Evolutionary conservation across 2,113 vertebrate species (phyloP).

Genomic region (Corvus hawaiiensis): DNA sequence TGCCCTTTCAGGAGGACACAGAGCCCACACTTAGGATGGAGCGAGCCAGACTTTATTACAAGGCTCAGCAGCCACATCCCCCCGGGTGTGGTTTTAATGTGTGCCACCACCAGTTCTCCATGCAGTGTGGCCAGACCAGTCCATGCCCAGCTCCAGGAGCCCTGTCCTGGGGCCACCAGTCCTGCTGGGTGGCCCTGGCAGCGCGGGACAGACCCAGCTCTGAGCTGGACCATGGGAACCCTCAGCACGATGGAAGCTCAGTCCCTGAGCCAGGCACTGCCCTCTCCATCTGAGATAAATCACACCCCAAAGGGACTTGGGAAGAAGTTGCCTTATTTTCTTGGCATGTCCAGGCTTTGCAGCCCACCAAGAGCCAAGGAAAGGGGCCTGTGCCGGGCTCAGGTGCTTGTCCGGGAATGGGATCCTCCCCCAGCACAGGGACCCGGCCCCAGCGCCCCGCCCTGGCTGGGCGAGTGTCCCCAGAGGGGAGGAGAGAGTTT

Average conservation of each 20-base stretch:
- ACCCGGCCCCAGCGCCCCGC: rapidly evolving
- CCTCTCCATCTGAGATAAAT: not conserved
- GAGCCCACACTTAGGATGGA: not conserved
- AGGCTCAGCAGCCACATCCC: not conserved
- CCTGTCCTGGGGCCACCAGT: not conserved
- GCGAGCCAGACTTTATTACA: not conserved
- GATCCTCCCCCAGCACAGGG: rapidly evolving
- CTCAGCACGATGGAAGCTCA: not conserved
- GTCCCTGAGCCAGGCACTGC: not conserved
- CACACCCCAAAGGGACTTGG: not conserved
- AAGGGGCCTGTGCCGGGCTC: not conserved
- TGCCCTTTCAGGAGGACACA: not conserved
- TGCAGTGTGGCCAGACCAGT: not conserved
- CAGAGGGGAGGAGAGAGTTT: not conserved
- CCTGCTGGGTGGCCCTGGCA: not conserved
- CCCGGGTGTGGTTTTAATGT: rapidly evolving
- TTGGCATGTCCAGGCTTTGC: not conserved
- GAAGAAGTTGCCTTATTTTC: not conserved
- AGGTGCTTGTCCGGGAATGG: not conserved
- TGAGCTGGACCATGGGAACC: not conserved
- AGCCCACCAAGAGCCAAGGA: not conserved
- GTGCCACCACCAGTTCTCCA: not conserved
- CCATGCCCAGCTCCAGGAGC: not conserved
- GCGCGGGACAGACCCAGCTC: not conserved
- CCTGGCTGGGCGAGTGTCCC: not conserved